Base-by-base conservation (phyloP, 2,888 invertebrate genomes). In the Euspilapteryx auroguttella region DNA sequence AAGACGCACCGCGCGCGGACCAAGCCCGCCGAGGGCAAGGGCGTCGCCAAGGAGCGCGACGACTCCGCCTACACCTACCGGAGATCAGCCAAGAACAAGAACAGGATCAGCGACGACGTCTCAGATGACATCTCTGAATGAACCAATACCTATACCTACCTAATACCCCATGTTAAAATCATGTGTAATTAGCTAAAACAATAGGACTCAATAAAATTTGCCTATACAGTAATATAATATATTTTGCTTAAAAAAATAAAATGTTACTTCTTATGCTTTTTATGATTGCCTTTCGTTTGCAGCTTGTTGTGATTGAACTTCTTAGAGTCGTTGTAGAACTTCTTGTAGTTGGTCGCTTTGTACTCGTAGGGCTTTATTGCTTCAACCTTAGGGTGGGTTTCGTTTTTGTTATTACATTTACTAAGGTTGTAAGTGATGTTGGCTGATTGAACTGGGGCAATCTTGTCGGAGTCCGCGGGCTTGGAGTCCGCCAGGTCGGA, bases 51-150 rank as follows among this genome's bases (percentile, higher is more conserved):
- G 29, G 71, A 71, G 27, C 47, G 42, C 3, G 56, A 59, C 30
- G 68, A 69, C 7, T 64, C 64, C 0, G 44, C 38, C 1, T 64
- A 59, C 37, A 28, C 37, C 2, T 48, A 39, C 23, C 39, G 55
- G 17, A 43, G 58, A 33, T 12, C n/a, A n/a, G n/a, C 40, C 3
- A 66, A 61, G 33, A 71, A 69, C 35, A 65, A 63, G 37, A 56
- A 69, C 14, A 71, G 66, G 43, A 32, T 58, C 11, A 48, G 49
- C 24, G 69, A 71, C 28, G 71, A 73, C 23, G 37, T 64, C 6
- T 73, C 73, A 0, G 66, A 71, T 0, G 68, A 73, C 29, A 31
- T 55, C 7, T 73, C 73, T 0, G 66, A 69, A 30, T 65, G 45
- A 13, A 7, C n/a, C n/a, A n/a, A n/a, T n/a, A n/a, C n/a, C n/a